phyloP scores from a whole-genome alignment of 2,797 vertebrate genomes.

The Euthynnus affinis region DNA sequence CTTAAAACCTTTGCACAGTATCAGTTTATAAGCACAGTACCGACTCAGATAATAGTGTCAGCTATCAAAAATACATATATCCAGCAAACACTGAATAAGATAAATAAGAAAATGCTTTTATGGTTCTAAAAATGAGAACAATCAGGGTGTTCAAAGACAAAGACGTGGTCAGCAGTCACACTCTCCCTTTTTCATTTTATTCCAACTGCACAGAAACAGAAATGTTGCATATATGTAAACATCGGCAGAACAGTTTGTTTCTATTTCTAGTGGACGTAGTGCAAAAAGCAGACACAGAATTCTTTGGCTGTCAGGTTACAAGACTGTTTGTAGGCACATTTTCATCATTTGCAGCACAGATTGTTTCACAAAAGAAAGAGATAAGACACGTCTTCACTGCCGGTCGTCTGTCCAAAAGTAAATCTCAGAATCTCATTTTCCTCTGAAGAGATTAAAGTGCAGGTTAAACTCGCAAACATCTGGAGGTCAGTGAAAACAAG shows the following conservation, averaged over 20 bases:
- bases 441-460: background rate
- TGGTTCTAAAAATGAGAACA: no score
- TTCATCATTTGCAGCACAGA: background rate
- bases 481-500: background rate
- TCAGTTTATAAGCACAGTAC: no score
- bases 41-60: no score
- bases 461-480: no score
- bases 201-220: background rate
- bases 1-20: no score
- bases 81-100: no score
- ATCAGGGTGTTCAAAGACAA: background rate
- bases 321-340: slow-evolving; percentile 12
- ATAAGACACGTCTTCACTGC: background rate
- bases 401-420: slow-evolving; percentile 18
- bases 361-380: background rate
- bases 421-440: background rate
- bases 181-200: background rate
- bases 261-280: background rate
- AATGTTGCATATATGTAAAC: background rate
- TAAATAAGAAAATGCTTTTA: no score
- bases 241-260: background rate
- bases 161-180: background rate
- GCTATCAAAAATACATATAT: no score
- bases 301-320: slow-evolving; percentile 1
- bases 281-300: slow-evolving; percentile 19